Base-by-base conservation (phyloP, 2,888 invertebrate species). In the Sturmia bella region DNA sequence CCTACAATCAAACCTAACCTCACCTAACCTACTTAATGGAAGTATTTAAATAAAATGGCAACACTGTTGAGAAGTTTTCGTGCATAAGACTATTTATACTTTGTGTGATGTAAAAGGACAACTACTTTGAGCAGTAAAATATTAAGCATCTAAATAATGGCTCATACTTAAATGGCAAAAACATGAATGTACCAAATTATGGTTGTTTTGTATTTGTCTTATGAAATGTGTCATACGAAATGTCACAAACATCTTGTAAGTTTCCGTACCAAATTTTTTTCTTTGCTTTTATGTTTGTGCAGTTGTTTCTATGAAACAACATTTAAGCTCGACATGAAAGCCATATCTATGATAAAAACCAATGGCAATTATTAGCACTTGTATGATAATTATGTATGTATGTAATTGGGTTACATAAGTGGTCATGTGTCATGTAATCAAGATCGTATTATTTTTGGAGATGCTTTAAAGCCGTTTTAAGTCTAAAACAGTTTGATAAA, bases 211-310 rank as follows among this genome's bases (percentile, higher is more conserved):
- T 37, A 56, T 61, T 56, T 63, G 72, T 59, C 54, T 73, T 73
- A 61, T 61, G 59, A 76, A 72, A 69, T 69, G 54, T 76, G 77
- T 73, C 73, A 73, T 48, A 63, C 24, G 52, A 69, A 57, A 77
- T 80, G 75, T 75, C 70, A 72, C 56, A 80, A 74, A 70, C 61
- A 64, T 70, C 59, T 68, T 80, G 66, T 69, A 54, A 74, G 64
- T 43, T 63, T 69, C 69, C 68, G 56, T 80, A 50, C 24, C 52
- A 13, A 7, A 37, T 72, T 56, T 56, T 56, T 41, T 1, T 13
- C 12, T 64, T 11, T 37, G 1, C 17, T 24, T 48, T 13, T 43
- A 21, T 63, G 17, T 21, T n/a, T 27, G 54, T 75, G 52, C 32
- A 80, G 63, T 68, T 68, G 24, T 43, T 17, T 56, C 39, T 17